phyloP scores from a whole-genome alignment of 2,888 invertebrate species.

The Athetis lepigone region DNA sequence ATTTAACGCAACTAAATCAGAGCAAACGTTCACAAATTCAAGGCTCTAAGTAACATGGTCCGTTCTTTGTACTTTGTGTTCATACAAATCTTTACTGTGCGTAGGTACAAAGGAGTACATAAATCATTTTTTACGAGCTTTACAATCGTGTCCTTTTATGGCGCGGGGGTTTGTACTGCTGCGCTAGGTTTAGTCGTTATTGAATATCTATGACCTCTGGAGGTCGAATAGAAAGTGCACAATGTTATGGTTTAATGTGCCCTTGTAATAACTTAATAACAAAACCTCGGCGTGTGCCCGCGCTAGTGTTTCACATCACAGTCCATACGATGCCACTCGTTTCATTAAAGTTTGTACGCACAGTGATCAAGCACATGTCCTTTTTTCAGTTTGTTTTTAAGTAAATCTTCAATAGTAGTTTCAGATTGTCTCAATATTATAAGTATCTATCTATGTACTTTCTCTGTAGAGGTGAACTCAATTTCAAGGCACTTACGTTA shows the following conservation, averaged over 20 bases:
- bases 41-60: slow-evolving; percentile 61
- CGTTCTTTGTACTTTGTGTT: slow-evolving; percentile 64
- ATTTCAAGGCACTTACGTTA: slow-evolving; percentile 25
- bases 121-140: slow-evolving; percentile 79
- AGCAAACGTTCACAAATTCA: slow-evolving; percentile 44
- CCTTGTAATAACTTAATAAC: slow-evolving; percentile 21
- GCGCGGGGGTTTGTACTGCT: slow-evolving; percentile 50
- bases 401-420: slow-evolving; percentile 6
- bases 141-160: slow-evolving; percentile 66
- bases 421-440: background rate
- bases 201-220: slow-evolving; percentile 56
- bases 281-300: slow-evolving; percentile 9
- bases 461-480: slow-evolving; percentile 26
- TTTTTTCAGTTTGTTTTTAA: slow-evolving; percentile 15
- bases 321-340: slow-evolving; percentile 21
- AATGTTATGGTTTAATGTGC: slow-evolving; percentile 29
- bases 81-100: slow-evolving; percentile 69
- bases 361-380: slow-evolving; percentile 34
- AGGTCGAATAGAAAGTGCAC: slow-evolving; percentile 50
- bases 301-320: slow-evolving; percentile 20
- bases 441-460: background rate
- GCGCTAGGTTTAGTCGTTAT: slow-evolving; percentile 52
- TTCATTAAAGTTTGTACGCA: slow-evolving; percentile 15
- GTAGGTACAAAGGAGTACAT: slow-evolving; percentile 73
- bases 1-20: slow-evolving; percentile 51